Conservation (phyloP, 92 coral and sea anemone species). For the Palythoa heliodiscus region DNA sequence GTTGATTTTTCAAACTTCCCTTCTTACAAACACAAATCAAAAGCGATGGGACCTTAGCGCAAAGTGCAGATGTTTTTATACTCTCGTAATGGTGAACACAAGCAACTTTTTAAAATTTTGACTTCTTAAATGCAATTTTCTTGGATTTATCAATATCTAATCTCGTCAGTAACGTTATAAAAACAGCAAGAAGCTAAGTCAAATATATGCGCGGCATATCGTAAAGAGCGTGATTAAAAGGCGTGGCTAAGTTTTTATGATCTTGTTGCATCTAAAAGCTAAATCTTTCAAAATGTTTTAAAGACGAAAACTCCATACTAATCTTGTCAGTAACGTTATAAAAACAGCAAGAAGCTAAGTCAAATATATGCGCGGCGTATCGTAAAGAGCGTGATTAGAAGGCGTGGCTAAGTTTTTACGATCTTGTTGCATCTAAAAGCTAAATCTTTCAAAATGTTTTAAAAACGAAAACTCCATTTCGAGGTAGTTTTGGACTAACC, state of each 20-base stretch:
- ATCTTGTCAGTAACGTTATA: neutral
- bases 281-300: constrained; percentile 10
- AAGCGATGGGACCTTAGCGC: neutral
- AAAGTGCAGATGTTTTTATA: neutral
- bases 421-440: constrained; percentile 6
- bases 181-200: neutral
- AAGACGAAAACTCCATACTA: neutral
- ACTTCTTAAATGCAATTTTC: neutral
- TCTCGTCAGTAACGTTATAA: neutral
- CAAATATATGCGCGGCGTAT: constrained; percentile 27
- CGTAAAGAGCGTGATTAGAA: neutral
- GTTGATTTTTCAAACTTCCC: neutral
- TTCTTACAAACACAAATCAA: neutral
- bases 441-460: constrained; percentile 9
- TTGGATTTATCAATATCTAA: neutral
- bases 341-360: neutral
- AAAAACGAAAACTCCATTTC: neutral
- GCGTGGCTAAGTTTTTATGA: neutral
- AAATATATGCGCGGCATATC: constrained; percentile 21
- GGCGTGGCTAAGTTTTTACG: neutral
- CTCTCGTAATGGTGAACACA: neutral
- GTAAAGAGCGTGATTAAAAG: neutral
- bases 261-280: constrained; percentile 7
- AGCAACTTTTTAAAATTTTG: neutral
- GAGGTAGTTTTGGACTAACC: neutral